Evolutionary conservation across 1,140 invertebrate species (phyloP).

Genomic region (Bombus breviceps): DNA sequence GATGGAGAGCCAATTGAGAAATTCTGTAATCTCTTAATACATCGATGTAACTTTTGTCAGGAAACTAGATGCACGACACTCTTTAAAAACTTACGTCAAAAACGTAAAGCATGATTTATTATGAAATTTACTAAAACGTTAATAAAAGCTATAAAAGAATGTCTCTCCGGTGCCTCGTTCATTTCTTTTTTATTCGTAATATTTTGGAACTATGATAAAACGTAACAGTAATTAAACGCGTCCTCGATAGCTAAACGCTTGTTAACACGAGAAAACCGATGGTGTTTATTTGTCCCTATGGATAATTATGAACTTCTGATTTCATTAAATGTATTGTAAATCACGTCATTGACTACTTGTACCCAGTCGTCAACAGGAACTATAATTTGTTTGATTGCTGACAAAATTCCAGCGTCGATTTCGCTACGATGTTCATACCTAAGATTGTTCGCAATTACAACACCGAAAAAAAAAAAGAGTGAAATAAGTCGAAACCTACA

Average conservation of each 20-base stretch:
- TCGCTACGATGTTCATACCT: too few species aligned
- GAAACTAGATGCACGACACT: background rate
- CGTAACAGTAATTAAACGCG: background rate
- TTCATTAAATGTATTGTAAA: background rate
- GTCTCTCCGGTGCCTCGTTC: background rate
- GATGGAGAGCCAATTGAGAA: background rate
- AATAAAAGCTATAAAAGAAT: too few species aligned
- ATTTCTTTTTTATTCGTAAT: too few species aligned
- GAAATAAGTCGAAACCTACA: background rate
- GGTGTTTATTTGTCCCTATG: background rate
- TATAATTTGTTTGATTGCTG: slow-evolving; percentile 5
- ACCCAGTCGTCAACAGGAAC: background rate
- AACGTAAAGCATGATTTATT: background rate
- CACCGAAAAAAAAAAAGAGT: background rate
- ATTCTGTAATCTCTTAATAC: background rate
- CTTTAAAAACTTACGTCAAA: background rate
- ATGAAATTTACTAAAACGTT: too few species aligned
- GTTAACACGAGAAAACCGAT: background rate
- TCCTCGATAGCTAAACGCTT: background rate
- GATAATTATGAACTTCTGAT: slow-evolving; percentile 4
- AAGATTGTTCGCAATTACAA: background rate
- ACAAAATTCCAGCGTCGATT: background rate
- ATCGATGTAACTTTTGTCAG: background rate
- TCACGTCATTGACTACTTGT: background rate
- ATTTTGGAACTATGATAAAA: background rate